Conservation (phyloP, 2,113 vertebrate species). For the Dromiciops gliroides region DNA sequence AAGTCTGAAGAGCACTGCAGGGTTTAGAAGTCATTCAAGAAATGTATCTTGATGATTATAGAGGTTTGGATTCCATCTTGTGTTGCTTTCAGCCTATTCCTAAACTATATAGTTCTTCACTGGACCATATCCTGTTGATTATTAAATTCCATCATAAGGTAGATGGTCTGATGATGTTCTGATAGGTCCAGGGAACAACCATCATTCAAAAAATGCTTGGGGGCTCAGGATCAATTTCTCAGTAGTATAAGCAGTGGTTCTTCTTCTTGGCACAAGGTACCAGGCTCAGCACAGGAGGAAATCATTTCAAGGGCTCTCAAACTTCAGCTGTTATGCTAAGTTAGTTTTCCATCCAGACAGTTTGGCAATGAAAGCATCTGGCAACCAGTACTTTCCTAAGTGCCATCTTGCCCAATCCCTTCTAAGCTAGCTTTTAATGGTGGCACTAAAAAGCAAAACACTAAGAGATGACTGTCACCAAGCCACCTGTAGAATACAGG, state of each 20-base stretch:
- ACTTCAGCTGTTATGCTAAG: conserved; percentile 7
- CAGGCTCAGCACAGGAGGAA: conserved; percentile 27
- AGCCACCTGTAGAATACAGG: conserved; percentile 46
- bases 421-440: conserved; percentile 43
- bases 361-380: conserved; percentile 39
- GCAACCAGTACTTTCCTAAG: conserved; percentile 32
- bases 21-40: background rate
- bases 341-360: conserved; percentile 45
- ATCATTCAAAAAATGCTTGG: background rate
- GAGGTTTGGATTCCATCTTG: background rate
- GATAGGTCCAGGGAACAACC: background rate
- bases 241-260: background rate
- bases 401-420: conserved; percentile 31
- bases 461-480: conserved; percentile 32
- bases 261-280: background rate
- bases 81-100: background rate
- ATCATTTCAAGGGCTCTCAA: conserved; percentile 52
- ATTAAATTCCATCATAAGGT: background rate
- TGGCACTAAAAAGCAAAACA: conserved; percentile 39
- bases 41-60: background rate
- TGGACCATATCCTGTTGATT: background rate
- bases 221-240: background rate
- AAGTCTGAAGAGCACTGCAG: background rate
- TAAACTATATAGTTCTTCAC: background rate
- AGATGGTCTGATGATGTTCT: background rate